phyloP scores from a whole-genome alignment of 2,797 vertebrate species.

The Eutrigla gurnardus region DNA sequence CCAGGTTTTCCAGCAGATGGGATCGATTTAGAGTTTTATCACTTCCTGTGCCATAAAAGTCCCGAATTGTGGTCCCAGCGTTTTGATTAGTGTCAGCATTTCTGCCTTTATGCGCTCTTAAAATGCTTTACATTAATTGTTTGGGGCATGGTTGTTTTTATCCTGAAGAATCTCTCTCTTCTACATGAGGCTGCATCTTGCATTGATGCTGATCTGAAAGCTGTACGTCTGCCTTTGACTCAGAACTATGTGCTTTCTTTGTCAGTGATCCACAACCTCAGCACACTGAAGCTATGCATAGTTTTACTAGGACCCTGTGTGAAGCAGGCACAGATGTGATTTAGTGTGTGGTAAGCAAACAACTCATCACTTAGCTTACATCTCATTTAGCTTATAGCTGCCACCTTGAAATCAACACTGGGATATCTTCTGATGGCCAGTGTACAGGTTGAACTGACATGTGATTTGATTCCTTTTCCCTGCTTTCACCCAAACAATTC shows the following conservation, averaged over 20 bases:
- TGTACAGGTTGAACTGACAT: background rate
- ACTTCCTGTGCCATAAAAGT: conserved; percentile 82
- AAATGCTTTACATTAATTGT: conserved; percentile 63
- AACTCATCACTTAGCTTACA: background rate
- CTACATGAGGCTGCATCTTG: background rate
- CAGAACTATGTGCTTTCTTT: conserved; percentile 7
- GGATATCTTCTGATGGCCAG: background rate
- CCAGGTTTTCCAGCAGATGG: conserved; percentile 80
- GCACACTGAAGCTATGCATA: conserved; percentile 6
- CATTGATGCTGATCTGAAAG: conserved; percentile 22
- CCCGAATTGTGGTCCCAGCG: conserved; percentile 68
- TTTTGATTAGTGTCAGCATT: conserved; percentile 79
- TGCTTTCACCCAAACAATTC: background rate
- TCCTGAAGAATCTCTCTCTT: conserved; percentile 24
- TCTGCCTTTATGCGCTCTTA: conserved; percentile 65
- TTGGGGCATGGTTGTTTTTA: conserved; percentile 33
- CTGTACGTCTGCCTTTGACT: background rate
- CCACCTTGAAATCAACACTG: background rate
- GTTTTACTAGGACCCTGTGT: background rate
- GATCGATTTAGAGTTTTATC: conserved; percentile 83
- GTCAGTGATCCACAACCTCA: background rate
- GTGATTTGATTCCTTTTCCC: background rate
- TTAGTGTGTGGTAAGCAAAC: conserved; percentile 3
- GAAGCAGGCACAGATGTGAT: background rate
- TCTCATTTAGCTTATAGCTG: background rate